Percentiles rank a stretch among this genome's conserved stretches.
These are phyloP conservation scores for Silvanus unidentatus DNA, from an alignment of 2,888 invertebrate species.

Conservation along the genomic window DNA sequence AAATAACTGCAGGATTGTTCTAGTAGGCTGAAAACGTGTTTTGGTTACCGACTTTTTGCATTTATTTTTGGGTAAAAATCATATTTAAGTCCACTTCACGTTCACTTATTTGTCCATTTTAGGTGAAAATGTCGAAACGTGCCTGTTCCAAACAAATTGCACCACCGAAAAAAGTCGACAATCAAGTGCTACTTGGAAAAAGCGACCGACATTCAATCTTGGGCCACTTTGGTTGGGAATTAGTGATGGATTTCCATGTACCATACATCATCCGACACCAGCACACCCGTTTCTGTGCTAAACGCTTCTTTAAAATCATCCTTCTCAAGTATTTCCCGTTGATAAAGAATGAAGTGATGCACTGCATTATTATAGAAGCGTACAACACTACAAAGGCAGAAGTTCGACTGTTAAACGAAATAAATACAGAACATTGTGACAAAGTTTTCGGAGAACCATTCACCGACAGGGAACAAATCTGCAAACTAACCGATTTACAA, in stretches of 20 bases:
- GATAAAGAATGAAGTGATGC: conserved; percentile 5
- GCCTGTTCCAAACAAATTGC: no score
- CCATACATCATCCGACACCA: conserved; percentile 7
- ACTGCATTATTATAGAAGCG: conserved; percentile 1
- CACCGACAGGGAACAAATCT: conserved; percentile 6
- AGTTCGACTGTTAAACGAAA: conserved; percentile 13
- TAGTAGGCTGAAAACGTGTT: no score
- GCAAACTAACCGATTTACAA: conserved; percentile 9
- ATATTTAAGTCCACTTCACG: no score
- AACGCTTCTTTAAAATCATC: conserved; percentile 3
- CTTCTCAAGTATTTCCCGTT: background rate
- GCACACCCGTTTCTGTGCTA: conserved; percentile 4
- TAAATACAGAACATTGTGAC: conserved; percentile 14
- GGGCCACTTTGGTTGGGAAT: conserved; percentile 10
- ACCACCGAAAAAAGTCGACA: no score
- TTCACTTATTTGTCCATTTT: no score
- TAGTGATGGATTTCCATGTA: background rate
- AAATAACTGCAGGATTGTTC: no score
- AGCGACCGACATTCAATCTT: background rate
- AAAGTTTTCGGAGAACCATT: conserved; percentile 8
- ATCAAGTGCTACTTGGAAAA: no score
- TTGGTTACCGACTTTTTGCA: no score
- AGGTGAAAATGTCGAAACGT: no score
- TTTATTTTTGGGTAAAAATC: no score
- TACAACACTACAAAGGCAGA: conserved; percentile 9